These are phyloP conservation scores for Tenodera sinensis DNA, from an alignment of 2,888 invertebrate species.

Conservation along the genomic window DNA sequence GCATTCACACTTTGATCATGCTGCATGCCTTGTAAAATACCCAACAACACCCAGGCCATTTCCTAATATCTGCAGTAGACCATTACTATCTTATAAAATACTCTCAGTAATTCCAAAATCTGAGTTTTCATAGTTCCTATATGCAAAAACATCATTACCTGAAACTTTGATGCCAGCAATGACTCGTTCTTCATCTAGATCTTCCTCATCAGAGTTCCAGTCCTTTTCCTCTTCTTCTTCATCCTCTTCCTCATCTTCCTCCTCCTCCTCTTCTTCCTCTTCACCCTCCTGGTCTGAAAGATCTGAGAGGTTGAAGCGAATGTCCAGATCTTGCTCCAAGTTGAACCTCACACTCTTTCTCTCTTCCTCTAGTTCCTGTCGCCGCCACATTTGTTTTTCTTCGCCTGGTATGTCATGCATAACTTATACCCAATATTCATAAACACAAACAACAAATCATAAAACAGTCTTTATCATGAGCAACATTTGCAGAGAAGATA, in stretches of 20 bases:
- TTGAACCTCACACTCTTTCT: constrained; percentile 72
- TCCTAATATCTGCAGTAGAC: no score
- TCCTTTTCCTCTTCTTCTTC: constrained; percentile 35
- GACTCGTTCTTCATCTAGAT: constrained; percentile 36
- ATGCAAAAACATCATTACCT: constrained; percentile 33
- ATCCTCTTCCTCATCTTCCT: constrained; percentile 33
- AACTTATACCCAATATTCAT: not conserved
- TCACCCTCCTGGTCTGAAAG: constrained; percentile 32
- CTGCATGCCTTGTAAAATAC: no score
- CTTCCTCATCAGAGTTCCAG: constrained; percentile 32
- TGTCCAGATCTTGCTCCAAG: constrained; percentile 49
- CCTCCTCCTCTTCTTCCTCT: constrained; percentile 38
- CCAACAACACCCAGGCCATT: not conserved
- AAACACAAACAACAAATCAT: not conserved
- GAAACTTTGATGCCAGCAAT: constrained; percentile 42
- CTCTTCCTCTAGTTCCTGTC: constrained; percentile 62
- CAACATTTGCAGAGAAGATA: not conserved
- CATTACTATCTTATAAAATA: constrained; percentile 39
- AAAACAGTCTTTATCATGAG: not conserved
- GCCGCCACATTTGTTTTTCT: constrained; percentile 31
- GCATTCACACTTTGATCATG: no score
- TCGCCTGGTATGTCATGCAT: constrained; percentile 21
- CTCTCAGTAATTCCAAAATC: constrained; percentile 40
- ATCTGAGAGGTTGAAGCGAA: constrained; percentile 42
- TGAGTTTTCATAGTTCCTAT: not conserved